phyloP scores from a whole-genome alignment of 2,888 invertebrate species.

The Drosophila eohydei region DNA sequence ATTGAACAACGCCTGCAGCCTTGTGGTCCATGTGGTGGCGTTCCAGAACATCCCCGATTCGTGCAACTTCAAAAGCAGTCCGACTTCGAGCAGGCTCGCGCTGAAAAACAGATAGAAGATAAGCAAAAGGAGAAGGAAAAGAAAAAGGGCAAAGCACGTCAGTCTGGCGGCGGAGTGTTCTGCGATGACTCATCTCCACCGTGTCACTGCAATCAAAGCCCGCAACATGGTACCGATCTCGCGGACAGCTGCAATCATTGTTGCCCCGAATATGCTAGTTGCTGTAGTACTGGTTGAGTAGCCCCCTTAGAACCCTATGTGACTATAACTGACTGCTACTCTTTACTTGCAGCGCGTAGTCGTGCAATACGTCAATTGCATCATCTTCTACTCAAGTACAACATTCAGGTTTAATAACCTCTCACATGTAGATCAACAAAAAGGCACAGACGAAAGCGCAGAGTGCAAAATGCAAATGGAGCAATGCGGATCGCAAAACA shows the following conservation, averaged over 20 bases:
- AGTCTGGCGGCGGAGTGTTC: constrained; percentile 49
- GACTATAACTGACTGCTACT: too few species aligned
- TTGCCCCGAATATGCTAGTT: constrained; percentile 49
- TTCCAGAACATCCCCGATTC: constrained; percentile 55
- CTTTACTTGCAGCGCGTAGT: constrained; percentile 72
- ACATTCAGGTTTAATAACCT: constrained; percentile 64
- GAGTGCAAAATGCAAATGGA: constrained; percentile 7
- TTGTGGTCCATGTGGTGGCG: constrained; percentile 61
- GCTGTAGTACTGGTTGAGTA: constrained; percentile 61
- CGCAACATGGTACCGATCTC: not conserved
- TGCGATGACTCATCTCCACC: not conserved
- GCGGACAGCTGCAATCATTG: constrained; percentile 29
- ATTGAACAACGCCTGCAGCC: constrained; percentile 53
- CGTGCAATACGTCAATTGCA: constrained; percentile 82
- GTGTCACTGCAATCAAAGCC: not conserved
- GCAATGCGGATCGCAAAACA: constrained; percentile 13
- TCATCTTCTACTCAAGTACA: constrained; percentile 82
- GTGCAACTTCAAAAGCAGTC: constrained; percentile 30
- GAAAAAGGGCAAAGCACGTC: constrained; percentile 39
- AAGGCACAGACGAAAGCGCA: not conserved
- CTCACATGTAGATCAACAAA: not conserved
- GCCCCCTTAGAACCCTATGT: too few species aligned
- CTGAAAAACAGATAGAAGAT: constrained; percentile 19
- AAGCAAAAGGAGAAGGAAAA: constrained; percentile 42
- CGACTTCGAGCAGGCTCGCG: constrained; percentile 10